A percentile compares a stretch with the other conserved stretches of the same genome.
Conservation (phyloP, 53 echinoderm and acorn worm genomes). For the Arbacia lixula region DNA sequence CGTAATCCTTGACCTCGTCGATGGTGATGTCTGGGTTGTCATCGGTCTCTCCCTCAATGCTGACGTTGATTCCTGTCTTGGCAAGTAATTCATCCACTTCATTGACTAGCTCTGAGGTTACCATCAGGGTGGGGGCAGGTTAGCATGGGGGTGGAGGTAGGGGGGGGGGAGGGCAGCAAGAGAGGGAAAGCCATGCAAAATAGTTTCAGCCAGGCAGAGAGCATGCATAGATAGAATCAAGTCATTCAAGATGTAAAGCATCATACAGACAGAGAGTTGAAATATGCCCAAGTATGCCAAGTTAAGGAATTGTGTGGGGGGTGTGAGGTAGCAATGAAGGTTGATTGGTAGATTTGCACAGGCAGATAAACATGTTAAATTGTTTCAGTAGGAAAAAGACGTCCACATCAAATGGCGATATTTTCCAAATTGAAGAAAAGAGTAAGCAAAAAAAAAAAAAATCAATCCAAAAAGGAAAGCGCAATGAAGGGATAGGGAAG, state of each 20-base stretch:
- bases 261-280: too few relatives aligned
- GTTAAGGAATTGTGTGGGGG: too few relatives aligned
- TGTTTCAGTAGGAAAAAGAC: too few relatives aligned
- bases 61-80: slow-evolving; percentile 90
- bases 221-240: too few relatives aligned
- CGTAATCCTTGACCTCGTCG: slow-evolving; percentile 94
- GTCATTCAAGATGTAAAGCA: too few relatives aligned
- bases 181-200: neutral
- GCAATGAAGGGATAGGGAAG: neutral
- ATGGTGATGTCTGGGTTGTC: slow-evolving; percentile 97
- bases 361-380: too few relatives aligned
- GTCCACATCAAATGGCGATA: neutral
- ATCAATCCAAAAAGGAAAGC: neutral
- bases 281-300: too few relatives aligned
- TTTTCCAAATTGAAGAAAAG: too few relatives aligned
- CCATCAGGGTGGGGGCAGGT: slow-evolving; percentile 9
- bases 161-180: slow-evolving; percentile 3
- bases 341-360: too few relatives aligned
- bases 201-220: neutral
- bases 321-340: too few relatives aligned
- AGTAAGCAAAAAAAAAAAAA: neutral
- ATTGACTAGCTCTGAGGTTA: slow-evolving; percentile 79
- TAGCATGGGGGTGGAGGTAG: slow-evolving; percentile 8
- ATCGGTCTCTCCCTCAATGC: slow-evolving; percentile 91
- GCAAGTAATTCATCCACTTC: slow-evolving; percentile 97